A percentile compares a stretch with the other conserved stretches of the same genome.
Evolutionary conservation across 2,113 vertebrate genomes (phyloP).

Genomic region (Erpornis zantholeuca): DNA sequence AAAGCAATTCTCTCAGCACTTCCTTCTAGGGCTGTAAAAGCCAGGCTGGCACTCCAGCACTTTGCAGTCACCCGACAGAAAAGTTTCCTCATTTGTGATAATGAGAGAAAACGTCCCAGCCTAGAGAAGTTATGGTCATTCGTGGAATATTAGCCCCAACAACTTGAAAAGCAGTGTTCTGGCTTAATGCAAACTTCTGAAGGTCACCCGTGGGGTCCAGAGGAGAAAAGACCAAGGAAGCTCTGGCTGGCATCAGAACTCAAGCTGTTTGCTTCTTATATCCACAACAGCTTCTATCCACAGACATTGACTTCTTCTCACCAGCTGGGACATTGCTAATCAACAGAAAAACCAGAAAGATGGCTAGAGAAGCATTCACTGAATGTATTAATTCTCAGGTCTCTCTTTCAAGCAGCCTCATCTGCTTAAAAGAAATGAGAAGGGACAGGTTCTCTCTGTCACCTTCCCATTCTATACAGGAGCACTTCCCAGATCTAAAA

Average conservation of each 20-base stretch:
- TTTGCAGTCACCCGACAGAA: neutral
- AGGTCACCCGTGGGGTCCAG: neutral
- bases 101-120: neutral
- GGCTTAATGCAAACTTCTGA: neutral
- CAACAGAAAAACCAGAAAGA: neutral
- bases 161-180: neutral
- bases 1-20: neutral
- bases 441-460: neutral
- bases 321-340: neutral
- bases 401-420: neutral
- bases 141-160: neutral
- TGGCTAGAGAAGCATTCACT: neutral
- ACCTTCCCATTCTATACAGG: neutral
- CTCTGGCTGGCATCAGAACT: neutral
- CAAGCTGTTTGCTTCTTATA: neutral
- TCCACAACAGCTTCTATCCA: neutral
- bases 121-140: neutral
- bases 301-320: neutral
- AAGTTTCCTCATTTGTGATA: neutral
- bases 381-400: neutral
- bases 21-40: constrained; percentile 15
- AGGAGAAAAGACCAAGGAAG: neutral
- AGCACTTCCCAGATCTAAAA: neutral
- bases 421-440: neutral
- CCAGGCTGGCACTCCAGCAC: neutral